phyloP scores from a whole-genome alignment of 2,797 vertebrate species.

The Mormyrops attenuatus region DNA sequence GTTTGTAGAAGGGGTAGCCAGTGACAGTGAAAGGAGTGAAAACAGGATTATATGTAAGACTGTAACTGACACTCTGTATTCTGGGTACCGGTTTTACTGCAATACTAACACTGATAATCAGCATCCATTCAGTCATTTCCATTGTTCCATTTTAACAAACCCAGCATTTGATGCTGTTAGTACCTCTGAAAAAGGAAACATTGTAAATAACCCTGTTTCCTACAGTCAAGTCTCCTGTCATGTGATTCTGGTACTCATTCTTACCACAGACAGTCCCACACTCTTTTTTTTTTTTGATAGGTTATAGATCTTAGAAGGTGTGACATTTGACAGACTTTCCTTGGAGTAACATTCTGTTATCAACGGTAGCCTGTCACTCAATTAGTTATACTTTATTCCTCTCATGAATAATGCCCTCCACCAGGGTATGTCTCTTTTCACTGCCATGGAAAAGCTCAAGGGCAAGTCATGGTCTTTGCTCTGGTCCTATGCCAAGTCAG shows the following conservation, averaged over 20 bases:
- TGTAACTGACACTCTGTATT: neutral
- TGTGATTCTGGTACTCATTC: neutral
- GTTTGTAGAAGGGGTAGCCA: neutral
- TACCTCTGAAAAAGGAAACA: neutral
- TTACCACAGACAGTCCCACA: neutral
- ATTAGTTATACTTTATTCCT: conserved; percentile 32
- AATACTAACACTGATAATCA: neutral
- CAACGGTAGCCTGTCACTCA: conserved; percentile 30
- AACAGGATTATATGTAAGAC: neutral
- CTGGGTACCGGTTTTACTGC: neutral
- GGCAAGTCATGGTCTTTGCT: conserved; percentile 28
- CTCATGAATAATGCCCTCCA: conserved; percentile 37
- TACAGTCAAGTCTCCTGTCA: neutral
- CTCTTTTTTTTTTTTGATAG: neutral
- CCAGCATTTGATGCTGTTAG: neutral
- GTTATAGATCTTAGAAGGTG: neutral
- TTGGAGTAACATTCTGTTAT: conserved; percentile 19
- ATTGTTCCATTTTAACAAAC: neutral
- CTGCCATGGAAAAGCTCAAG: conserved; percentile 29
- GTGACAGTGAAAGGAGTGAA: neutral
- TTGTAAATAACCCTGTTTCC: neutral
- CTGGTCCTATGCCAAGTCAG: conserved; percentile 33
- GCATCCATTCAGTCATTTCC: neutral
- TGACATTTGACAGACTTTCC: neutral
- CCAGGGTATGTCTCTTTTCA: conserved; percentile 32